Conservation (phyloP, 2,888 invertebrate species). For the Epinotia nisella region DNA sequence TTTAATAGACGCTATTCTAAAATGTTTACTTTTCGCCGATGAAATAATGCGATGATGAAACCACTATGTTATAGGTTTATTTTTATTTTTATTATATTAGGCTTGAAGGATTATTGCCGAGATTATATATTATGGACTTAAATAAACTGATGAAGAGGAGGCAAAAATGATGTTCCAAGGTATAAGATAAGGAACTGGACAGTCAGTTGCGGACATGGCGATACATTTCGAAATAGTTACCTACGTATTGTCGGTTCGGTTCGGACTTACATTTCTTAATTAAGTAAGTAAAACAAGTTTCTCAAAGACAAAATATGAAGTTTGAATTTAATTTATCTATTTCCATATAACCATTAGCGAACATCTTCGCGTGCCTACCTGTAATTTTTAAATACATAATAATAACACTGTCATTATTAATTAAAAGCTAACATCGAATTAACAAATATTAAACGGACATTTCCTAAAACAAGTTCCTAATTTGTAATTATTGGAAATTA, state of each 20-base stretch:
- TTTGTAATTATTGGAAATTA: not conserved
- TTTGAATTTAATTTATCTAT: not conserved
- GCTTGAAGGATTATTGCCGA: not conserved
- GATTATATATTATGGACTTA: not conserved
- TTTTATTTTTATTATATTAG: not conserved
- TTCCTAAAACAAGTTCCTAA: not conserved
- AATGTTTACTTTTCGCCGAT: conserved; percentile 1
- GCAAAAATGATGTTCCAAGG: no score
- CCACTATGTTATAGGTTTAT: no score
- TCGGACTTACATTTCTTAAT: no score
- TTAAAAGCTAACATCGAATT: not conserved
- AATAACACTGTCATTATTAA: no score
- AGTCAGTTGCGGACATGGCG: no score
- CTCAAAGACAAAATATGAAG: not conserved
- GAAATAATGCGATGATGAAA: not conserved
- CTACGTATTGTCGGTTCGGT: no score
- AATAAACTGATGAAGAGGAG: not conserved
- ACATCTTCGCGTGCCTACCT: no score
- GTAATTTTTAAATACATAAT: no score
- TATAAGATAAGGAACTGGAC: no score
- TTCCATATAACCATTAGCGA: no score
- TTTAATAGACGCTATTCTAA: not conserved
- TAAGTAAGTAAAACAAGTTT: not conserved
- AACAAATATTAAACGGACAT: not conserved
- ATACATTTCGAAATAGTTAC: no score